Conservation (phyloP, 1,140 invertebrate genomes). For the Polyergus mexicanus region DNA sequence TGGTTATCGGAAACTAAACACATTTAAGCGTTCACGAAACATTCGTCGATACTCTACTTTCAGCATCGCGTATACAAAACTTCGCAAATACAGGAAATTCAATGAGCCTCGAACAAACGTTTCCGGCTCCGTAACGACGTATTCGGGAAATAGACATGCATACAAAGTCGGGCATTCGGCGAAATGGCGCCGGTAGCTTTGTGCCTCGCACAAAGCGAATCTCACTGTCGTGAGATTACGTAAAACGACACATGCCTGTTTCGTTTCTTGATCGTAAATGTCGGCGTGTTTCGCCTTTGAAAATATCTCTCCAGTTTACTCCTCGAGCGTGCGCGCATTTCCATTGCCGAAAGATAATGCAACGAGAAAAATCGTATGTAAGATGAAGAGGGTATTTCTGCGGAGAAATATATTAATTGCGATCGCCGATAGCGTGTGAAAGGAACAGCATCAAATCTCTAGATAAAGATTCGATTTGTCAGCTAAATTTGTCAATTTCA, state of each 20-base stretch:
- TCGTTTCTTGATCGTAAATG: constrained; percentile 65
- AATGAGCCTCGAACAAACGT: constrained; percentile 75
- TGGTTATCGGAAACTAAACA: constrained; percentile 32
- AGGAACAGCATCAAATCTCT: not conserved
- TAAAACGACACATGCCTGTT: constrained; percentile 73
- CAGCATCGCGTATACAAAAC: constrained; percentile 34
- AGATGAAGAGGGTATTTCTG: not conserved
- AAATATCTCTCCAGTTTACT: constrained; percentile 52
- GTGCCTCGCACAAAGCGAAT: constrained; percentile 67
- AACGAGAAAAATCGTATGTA: not conserved
- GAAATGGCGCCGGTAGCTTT: constrained; percentile 66
- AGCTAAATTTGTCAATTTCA: not conserved
- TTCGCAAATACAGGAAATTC: constrained; percentile 67
- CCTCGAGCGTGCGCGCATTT: not conserved
- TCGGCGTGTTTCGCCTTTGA: constrained; percentile 18
- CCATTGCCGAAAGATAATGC: not conserved
- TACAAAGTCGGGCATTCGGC: constrained; percentile 69
- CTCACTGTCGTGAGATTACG: constrained; percentile 65
- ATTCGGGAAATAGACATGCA: constrained; percentile 70
- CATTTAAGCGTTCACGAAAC: constrained; percentile 47
- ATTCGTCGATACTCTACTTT: constrained; percentile 56
- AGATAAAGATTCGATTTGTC: not conserved
- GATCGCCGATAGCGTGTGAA: not conserved
- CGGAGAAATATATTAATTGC: not conserved
- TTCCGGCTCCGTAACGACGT: constrained; percentile 71